phyloP scores from a whole-genome alignment of 2,888 invertebrate species.

The Calephelis perditalis region DNA sequence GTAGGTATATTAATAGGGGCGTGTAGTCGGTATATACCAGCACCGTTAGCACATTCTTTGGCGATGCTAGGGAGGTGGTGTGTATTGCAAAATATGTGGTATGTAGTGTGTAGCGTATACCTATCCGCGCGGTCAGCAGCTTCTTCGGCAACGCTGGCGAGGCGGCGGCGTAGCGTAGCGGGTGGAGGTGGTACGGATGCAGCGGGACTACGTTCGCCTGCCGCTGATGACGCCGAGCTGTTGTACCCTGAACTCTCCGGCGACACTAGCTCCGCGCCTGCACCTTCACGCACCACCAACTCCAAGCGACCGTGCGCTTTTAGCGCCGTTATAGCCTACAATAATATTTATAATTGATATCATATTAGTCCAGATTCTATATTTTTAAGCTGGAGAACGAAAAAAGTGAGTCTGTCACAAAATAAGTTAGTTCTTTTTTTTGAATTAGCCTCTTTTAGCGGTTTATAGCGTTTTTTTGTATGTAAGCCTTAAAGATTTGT shows the following conservation, averaged over 20 bases:
- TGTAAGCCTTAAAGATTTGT: too few species aligned
- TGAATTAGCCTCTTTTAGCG: too few species aligned
- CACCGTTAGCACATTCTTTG: neutral
- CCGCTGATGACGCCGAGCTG: constrained; percentile 89
- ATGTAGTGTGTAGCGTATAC: constrained; percentile 32
- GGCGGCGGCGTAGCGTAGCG: constrained; percentile 81
- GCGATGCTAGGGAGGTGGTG: neutral
- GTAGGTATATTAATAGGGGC: too few species aligned
- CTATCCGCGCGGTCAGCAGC: constrained; percentile 80
- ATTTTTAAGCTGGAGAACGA: too few species aligned
- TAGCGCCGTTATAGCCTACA: constrained; percentile 87
- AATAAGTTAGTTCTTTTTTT: too few species aligned
- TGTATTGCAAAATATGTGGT: neutral
- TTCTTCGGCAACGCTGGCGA: constrained; percentile 87
- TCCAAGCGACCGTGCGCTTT: constrained; percentile 87
- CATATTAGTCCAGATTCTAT: too few species aligned
- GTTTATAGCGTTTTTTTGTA: too few species aligned
- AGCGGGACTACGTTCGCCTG: constrained; percentile 82
- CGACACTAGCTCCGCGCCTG: constrained; percentile 87
- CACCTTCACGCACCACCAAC: constrained; percentile 86
- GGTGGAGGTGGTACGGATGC: constrained; percentile 73
- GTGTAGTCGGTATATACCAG: neutral
- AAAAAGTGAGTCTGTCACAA: too few species aligned
- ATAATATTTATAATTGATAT: constrained; percentile 2
- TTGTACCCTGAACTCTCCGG: constrained; percentile 91